Conservation (phyloP, 2,888 invertebrate species). For the Nemotelus pantherinus region DNA sequence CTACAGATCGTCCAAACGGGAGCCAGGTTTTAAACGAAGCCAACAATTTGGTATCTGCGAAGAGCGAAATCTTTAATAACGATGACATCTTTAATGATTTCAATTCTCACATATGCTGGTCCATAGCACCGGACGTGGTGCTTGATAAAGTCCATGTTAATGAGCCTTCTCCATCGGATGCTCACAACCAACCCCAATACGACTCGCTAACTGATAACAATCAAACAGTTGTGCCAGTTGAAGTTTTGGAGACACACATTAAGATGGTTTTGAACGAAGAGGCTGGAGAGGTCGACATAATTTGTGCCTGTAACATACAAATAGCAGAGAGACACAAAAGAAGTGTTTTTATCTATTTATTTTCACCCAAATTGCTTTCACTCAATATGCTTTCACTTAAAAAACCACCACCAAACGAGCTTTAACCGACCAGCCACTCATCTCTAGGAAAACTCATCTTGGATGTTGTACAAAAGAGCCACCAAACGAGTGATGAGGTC, state of each 20-base stretch:
- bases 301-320: conserved; percentile 74
- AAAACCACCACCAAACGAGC: too few species aligned
- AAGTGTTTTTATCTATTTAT: too few species aligned
- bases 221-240: conserved; percentile 69
- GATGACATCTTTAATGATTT: conserved; percentile 63
- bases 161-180: conserved; percentile 40
- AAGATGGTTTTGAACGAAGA: conserved; percentile 72
- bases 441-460: too few species aligned
- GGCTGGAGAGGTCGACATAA: conserved; percentile 71
- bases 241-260: conserved; percentile 74
- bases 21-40: conserved; percentile 3
- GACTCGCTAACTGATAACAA: conserved; percentile 47
- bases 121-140: conserved; percentile 67
- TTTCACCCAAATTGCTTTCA: too few species aligned
- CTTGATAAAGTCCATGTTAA: conserved; percentile 65
- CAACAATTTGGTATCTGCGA: neutral
- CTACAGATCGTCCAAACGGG: conserved; percentile 24
- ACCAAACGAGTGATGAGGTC: too few species aligned
- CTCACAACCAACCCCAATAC: conserved; percentile 8
- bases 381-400: too few species aligned
- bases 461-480: too few species aligned
- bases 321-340: too few species aligned
- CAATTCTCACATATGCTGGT: conserved; percentile 69
- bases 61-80: conserved; percentile 4
- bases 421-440: too few species aligned